Evolutionary conservation across 2,888 invertebrate genomes (phyloP), one percentile per base, ranked within the genome.

Genomic region (Melanotus villosus): DNA sequence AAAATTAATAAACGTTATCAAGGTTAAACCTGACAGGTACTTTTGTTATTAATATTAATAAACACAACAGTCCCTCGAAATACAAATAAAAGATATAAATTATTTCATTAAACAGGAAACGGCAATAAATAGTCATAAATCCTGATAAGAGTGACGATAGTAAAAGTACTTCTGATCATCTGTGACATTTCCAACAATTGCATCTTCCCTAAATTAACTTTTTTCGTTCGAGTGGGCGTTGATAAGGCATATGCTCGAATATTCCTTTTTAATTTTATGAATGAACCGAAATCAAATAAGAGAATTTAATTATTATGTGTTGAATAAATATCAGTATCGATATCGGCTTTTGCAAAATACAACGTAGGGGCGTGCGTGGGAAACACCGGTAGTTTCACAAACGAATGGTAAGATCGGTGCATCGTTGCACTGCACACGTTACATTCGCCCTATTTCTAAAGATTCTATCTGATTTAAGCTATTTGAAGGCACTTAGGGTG

Each of bases 381-480:
- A 62, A 62, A 50, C 41, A 41, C 41, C 36, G 50, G 23, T 54
- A 54, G 34, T 21, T 16, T 9, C 16, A 30, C 32, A 34, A 32
- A 47, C 26, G 45, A 30, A 60, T 45, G 59, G 59, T 23, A 21
- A 60, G 21, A 26, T 36, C 16, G 16, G 50, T 62, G 62, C 62
- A 62, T 52, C 36, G 34, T 38, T 62, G 62, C 62, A 23, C 34
- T 62, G 62, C 62, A 62, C 62, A 50, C 62, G 38, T 36, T 41
- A 16, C 41, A 41, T 7, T 7, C 34, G 32, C 50, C 50, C 62
- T 38, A 38, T 12, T 47, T 60, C 32, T 23, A 60, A 60, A 60
- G 59, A 60, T 60, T 60, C 23, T 60, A 60, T 60, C 59, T 32
- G 59, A 60, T 60, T 60, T 30, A 60, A 45, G 59, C 59, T 45